A percentile compares a stretch with the other conserved stretches of the same genome.
These are phyloP conservation scores for Celastrina argiolus DNA, from an alignment of 2,888 invertebrate genomes.

Conservation along the genomic window DNA sequence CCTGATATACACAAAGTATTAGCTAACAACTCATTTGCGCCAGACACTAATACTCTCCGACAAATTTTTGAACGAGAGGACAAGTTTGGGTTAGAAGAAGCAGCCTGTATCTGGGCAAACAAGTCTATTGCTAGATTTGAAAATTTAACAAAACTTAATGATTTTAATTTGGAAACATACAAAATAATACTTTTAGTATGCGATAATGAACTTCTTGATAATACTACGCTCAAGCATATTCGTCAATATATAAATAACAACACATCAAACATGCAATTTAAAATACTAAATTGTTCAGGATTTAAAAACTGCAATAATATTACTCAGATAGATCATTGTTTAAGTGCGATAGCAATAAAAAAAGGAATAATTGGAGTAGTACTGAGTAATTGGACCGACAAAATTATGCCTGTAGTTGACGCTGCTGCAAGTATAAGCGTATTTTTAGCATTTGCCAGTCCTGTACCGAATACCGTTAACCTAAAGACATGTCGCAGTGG, in stretches of 20 bases:
- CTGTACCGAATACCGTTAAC: constrained; percentile 32
- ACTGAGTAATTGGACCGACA: neutral
- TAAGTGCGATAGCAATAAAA: neutral
- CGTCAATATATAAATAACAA: neutral
- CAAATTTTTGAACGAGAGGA: constrained; percentile 26
- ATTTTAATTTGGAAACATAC: neutral
- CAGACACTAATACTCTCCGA: constrained; percentile 21
- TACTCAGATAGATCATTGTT: neutral
- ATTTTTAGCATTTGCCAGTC: constrained; percentile 28
- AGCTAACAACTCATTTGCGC: constrained; percentile 18
- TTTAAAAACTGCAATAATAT: neutral
- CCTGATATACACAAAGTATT: constrained; percentile 24
- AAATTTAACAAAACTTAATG: constrained; percentile 7
- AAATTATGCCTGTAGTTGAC: neutral
- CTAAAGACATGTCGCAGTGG: constrained; percentile 29
- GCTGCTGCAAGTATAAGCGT: neutral
- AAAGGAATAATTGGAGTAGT: neutral
- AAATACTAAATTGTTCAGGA: neutral
- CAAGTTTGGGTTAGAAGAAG: constrained; percentile 25
- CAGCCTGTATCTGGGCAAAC: constrained; percentile 32
- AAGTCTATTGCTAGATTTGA: constrained; percentile 20
- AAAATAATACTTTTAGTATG: constrained; percentile 22
- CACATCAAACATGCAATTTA: neutral
- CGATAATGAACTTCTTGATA: neutral
- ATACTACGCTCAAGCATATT: neutral